These are phyloP conservation scores for Rhagonycha lutea DNA, from an alignment of 2,888 invertebrate species.

Conservation along the genomic window DNA sequence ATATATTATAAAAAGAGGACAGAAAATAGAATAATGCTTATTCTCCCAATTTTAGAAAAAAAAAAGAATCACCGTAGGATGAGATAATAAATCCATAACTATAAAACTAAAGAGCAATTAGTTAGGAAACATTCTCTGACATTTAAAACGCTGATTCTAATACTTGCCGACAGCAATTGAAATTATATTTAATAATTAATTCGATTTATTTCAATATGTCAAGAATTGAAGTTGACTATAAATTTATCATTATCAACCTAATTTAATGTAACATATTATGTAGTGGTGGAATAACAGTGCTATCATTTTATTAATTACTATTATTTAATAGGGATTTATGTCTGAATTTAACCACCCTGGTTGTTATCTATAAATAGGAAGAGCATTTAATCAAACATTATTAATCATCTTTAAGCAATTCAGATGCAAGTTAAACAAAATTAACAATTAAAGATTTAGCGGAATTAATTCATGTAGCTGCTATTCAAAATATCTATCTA, in stretches of 20 bases:
- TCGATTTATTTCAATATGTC: constrained; percentile 17
- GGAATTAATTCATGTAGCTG: not conserved
- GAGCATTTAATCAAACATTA: not conserved
- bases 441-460: not conserved
- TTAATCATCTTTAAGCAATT: not conserved
- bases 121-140: not conserved
- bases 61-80: not conserved
- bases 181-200: constrained; percentile 30
- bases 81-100: not conserved
- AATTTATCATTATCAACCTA: constrained; percentile 24
- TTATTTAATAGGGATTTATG: constrained; percentile 10
- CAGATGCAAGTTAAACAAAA: not conserved
- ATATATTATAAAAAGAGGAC: too few relatives aligned
- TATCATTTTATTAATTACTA: constrained; percentile 1
- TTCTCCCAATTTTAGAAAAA: not conserved
- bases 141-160: constrained; percentile 20
- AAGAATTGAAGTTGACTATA: constrained; percentile 12
- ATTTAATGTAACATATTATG: constrained; percentile 18
- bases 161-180: constrained; percentile 24
- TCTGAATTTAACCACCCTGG: not conserved
- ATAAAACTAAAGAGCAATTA: not conserved
- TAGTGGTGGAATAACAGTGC: not conserved
- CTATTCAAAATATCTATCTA: not conserved
- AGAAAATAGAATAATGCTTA: too few relatives aligned
- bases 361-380: not conserved